phyloP scores from a whole-genome alignment of 2,888 invertebrate species.

The Hoplodrina blanda region DNA sequence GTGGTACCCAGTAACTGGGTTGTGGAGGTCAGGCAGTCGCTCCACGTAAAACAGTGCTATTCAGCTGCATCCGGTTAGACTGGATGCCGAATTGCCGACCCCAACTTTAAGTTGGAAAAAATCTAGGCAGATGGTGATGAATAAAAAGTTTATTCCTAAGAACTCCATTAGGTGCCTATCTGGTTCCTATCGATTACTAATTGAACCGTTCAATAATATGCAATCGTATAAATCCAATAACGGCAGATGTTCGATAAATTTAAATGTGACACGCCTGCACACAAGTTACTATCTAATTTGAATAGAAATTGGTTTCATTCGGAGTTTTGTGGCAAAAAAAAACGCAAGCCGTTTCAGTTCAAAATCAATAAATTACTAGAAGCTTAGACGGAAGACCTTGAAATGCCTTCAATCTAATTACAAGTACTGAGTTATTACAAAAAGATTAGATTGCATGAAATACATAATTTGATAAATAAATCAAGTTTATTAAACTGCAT shows the following conservation, averaged over 20 bases:
- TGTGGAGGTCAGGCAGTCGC: too few species aligned
- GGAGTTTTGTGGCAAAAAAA: conserved; percentile 13
- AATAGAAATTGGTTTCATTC: conserved; percentile 42
- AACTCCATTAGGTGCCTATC: not conserved
- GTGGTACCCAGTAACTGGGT: too few species aligned
- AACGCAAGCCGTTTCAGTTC: conserved; percentile 1
- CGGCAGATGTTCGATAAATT: conserved; percentile 43
- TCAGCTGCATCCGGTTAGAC: too few species aligned
- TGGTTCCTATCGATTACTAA: conserved; percentile 3
- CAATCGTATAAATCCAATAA: conserved; percentile 27
- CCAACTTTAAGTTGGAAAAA: too few species aligned
- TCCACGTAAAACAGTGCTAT: too few species aligned
- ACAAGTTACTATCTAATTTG: conserved; percentile 25
- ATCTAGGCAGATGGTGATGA: too few species aligned
- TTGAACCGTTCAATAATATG: conserved; percentile 22
- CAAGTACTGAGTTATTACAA: conserved; percentile 5
- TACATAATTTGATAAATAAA: not conserved
- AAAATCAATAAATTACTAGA: conserved; percentile 25
- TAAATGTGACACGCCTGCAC: conserved; percentile 18
- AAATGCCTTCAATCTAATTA: not conserved
- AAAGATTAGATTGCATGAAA: not conserved
- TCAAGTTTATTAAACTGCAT: conserved; percentile 4
- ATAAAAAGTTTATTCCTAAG: too few species aligned
- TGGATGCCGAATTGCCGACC: too few species aligned
- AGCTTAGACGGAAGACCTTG: not conserved